Evolutionary conservation across 2,113 vertebrate genomes (phyloP), one percentile per base, ranked within the genome.

Genomic region (Dasyornis broadbenti): DNA sequence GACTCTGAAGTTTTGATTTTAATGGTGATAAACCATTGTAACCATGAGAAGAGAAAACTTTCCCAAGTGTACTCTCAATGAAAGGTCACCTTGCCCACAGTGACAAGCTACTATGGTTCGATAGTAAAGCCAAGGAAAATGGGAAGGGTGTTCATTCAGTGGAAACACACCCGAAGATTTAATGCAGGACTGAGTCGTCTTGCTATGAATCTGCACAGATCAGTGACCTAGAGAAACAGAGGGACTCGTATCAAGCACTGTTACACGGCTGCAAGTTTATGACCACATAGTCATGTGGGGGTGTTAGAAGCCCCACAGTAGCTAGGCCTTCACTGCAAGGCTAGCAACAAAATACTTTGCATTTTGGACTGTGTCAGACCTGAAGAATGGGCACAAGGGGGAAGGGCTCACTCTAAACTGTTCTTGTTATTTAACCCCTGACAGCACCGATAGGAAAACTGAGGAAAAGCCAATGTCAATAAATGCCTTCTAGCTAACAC

Each of bases 61-160:
- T 65, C 19, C 13, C 19, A 66, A 57, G 16, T n/a, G 28, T 37
- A 24, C 22, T 11, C 44, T 85, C 35, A 53, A 22, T 57, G 23
- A 70, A 90, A 70, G 8, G 52, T 88, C 65, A 75, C 73, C 50
- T 81, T 61, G 24, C 56, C 27, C 59, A 39, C 27, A 28, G 33
- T 45, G 35, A 59, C 30, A 77, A 45, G n/a, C 14, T 84, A 33
- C 27, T 37, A 92, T 0, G 0, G 7, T 42, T 88, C 0, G 0
- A 56, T 10, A 69, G 21, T 20, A 75, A 73, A 77, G 40, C 1
- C 1, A 49, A 63, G 33, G 33, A 81, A 82, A 85, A 63, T 63
- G 39, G 68, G 65, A 63, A 75, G 31, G 26, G 16, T 37, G 28
- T 53, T 78, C n/a, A 42, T 70, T 40, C 54, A 61, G 33, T 59